Evolutionary conservation across 2,113 vertebrate species (phyloP).

Genomic region (Plecturocebus donacophilus): DNA sequence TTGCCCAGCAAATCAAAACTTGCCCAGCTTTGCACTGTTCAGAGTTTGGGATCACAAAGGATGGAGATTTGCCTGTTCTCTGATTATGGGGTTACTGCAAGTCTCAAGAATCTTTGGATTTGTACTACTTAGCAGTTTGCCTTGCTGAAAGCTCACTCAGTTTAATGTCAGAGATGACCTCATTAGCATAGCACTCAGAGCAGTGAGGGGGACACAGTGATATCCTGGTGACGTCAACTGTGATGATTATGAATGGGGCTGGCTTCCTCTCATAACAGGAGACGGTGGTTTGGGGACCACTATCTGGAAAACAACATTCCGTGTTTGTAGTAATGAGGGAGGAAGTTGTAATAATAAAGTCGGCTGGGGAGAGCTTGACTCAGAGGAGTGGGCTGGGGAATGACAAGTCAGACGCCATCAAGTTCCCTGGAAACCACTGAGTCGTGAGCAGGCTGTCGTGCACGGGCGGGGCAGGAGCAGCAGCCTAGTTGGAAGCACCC

Average conservation of each 20-base stretch:
- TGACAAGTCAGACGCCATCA: conserved; percentile 61
- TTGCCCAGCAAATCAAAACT: background rate
- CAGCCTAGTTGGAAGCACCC: conserved; percentile 66
- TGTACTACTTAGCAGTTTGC: background rate
- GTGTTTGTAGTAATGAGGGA: conserved; percentile 62
- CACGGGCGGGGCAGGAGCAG: background rate
- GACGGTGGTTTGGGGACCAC: conserved; percentile 64
- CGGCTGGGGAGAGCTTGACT: conserved; percentile 69
- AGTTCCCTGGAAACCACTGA: conserved; percentile 65
- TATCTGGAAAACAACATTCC: conserved; percentile 57
- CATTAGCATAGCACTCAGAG: background rate
- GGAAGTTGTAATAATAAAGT: conserved; percentile 62
- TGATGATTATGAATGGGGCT: conserved; percentile 54
- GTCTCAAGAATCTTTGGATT: background rate
- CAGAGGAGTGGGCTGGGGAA: conserved; percentile 73
- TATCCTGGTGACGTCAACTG: background rate
- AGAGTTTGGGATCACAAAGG: background rate
- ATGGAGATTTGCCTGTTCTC: background rate
- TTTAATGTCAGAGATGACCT: background rate
- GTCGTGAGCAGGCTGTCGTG: conserved; percentile 55
- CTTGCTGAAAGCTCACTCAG: background rate
- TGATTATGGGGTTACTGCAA: background rate
- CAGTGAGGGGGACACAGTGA: background rate
- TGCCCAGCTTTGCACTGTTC: background rate
- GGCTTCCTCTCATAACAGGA: conserved; percentile 53